Base-by-base conservation (phyloP, 2,888 invertebrate genomes). In the Chloromyia formosa region DNA sequence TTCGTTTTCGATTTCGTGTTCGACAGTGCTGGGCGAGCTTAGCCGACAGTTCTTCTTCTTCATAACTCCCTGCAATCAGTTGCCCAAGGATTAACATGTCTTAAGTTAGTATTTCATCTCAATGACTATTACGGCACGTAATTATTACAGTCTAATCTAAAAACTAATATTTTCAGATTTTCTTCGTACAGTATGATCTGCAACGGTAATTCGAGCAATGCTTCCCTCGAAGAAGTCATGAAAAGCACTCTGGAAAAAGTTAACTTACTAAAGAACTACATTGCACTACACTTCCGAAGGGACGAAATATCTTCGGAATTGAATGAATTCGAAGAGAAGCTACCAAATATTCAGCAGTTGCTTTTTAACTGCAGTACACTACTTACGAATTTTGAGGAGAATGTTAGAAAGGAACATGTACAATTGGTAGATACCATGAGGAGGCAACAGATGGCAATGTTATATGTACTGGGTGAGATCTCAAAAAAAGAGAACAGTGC, bases 221-320 rank as follows among this genome's bases (percentile, higher is more conserved):
- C 27, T 35, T 35, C 27, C 7, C 27, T 35, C 7, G 27, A 35
- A 35, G 27, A 35, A 7, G 2, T 7, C 27, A 35, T 35, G 27
- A 35, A 35, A 35, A 35, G 7, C 27, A 35, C 27, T 12, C 9
- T 72, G 1, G 54, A 73, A 4, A 79, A 78, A 78, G 78, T 81
- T 0, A 54, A 75, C 0, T 72, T 77, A 4, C 75, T 81, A 14
- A 79, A 81, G 42, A 73, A 79, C 9, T 80, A 79, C 20, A 79
- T 81, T 40, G 75, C 78, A 0, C 68, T 82, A n/a, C 77, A 79
- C 16, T 74, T 80, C 10, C 76, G 78, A 12, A 79, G 80, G 14
- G 76, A 80, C n/a, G 68, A 77, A n/a, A 75, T 81, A 1, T 73
- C 75, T 0, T 62, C 77, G 0, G 76, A 80, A 4, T 73, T 80